Base-by-base conservation (phyloP, 2,113 vertebrate species). In the Phalacrocorax pelagicus region DNA sequence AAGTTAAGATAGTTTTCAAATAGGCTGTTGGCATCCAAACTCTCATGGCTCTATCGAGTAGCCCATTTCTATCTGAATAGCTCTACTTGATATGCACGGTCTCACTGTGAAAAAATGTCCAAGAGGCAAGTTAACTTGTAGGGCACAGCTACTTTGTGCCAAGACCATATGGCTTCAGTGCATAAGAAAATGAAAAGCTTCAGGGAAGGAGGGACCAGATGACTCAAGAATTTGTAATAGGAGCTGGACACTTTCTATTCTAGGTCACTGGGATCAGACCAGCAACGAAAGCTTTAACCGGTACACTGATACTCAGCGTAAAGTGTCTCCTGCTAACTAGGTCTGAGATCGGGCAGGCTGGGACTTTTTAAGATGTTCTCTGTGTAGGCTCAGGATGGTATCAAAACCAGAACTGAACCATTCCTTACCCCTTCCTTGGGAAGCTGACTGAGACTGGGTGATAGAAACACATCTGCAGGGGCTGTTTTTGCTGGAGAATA, bases 1-100 rank as follows among this genome's bases (percentile, higher is more conserved):
- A 93, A 84, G 65, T 92, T 96, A 83, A 70, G 85, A 38, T 79
- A 36, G 17, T 63, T 91, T 95, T 91, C 88, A 89, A 92, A 87
- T 20, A 74, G 57, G 46, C 62, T 94, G 27, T 34, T 92, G 78
- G 58, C 92, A 81, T 93, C 88, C 92, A 32, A 51, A 87, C 49
- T 52, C 73, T 85, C 70, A 18, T 6, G 46, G 77, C 66, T 89
- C 86, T 46, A 32, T 77, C 70, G 92, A 80, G 83, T 24, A 94
- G 81, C 73, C 88, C 91, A 89, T 94, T 97, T 95, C 81, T 69
- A n/a, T 30, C 88, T 1, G 5, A 96, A 96, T 51, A 89, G 46
- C 77, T 81, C 83, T 86, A 61, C 78, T 92, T 95, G 92, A 73
- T 79, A 80, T 91, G 89, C 95, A 95, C 77, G 36, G 91, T 77